Base-by-base conservation (phyloP, 1,140 invertebrate genomes). In the Drosophila tropicalis region DNA sequence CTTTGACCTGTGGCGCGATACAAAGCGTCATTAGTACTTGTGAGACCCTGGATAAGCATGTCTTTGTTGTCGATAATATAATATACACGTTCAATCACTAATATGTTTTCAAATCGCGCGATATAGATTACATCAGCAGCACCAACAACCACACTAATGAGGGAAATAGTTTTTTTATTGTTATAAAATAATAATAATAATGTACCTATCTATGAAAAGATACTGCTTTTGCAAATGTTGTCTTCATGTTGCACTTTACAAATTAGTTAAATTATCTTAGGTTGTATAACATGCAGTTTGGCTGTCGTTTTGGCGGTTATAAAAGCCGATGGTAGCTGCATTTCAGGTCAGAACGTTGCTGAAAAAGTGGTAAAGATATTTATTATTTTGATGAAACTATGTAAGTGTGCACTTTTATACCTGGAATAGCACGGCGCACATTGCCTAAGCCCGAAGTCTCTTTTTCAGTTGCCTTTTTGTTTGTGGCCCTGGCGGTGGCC, bases 301-400 rank as follows among this genome's bases (percentile, higher is more conserved):
- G 29, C 2, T 7, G 15, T 9, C 5, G 2, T 1, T 19, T 19
- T 1, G 12, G 17, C 12, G 10, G 25, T 55, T 87, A 85, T 85
- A 85, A 86, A 86, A 86, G 67, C 3, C 13, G 22, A 19, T 56
- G 41, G 44, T 63, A 17, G 5, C 29, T 54, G 15, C 54, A 68
- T n/a, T 17, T 72, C 17, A 40, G 22, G 29, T 39, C 65, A 63
- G 57, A 72, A 80, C 55, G 32, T 57, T 32, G 29, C 71, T 72
- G 40, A 54, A 71, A 66, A 72, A 81, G 78, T 54, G 66, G 54
- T 71, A 74, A 85, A 67, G 81, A 64, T 83, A 84, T 63, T 84
- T 76, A 81, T 75, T 47, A 19, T 19, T 65, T 62, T 39, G 34
- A 85, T 85, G 82, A 79, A 82, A 72, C 51, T 54, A 44, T 63